Base-by-base conservation (phyloP, 2,797 vertebrate genomes). In the Glyptemys insculpta region DNA sequence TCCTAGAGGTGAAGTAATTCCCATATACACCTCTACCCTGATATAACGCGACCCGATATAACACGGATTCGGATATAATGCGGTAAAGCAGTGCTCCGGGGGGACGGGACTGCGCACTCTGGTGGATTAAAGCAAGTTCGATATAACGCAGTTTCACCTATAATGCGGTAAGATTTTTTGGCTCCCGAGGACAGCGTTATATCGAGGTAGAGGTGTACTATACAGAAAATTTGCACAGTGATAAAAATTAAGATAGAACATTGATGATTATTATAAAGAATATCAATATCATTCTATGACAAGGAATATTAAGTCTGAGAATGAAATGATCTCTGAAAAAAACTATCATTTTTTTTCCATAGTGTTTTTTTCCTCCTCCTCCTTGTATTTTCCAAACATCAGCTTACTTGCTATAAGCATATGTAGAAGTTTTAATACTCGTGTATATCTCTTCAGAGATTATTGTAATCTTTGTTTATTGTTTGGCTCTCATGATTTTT, bases 401-500 rank as follows among this genome's bases (percentile, higher is more conserved):
- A 41, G 68, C 85, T 81, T 62, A 87, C 5, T 87, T 81, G 18
- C 29, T 72, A 57, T 25, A 78, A 85, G 62, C 1, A 74, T 65
- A 8, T 53, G 21, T 34, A 84, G 34, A 85, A 1, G 3, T 27
- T 88, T 94, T 62, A 85, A 19, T 56, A 85, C 4, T 50, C 88
- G 80, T 41, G 91, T n/a, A 80, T 91, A 72, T 12, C 65, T 1
- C 54, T 59, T 41, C 56, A 62, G 18, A 90, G 34, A 83, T 78
- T 34, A 83, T 81, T 1, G 68, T 91, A 86, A 84, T 1, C 11
- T 85, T 74, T 83, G 5, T 68, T 92, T 88, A 85, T 15, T 18
- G 2, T 49, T 81, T 3, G 1, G 21, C 1, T 31, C 2, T 81
- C 27, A 3, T 37, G 88, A 62, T 0, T 85, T 76, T 79, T 18